phyloP scores from a whole-genome alignment of 2,797 vertebrate genomes.

The Rhabdophis nuchalis region DNA sequence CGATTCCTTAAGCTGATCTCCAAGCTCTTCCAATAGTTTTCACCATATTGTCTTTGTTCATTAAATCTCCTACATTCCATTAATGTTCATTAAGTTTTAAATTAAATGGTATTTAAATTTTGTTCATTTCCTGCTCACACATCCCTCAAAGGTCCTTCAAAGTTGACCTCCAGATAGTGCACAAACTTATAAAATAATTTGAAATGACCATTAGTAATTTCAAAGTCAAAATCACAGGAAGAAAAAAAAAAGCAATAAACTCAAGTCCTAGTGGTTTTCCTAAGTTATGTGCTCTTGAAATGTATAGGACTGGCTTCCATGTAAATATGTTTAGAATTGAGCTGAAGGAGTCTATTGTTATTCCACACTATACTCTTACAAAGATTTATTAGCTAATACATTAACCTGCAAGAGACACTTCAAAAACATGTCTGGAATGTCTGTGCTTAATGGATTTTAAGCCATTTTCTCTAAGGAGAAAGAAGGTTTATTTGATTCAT shows the following conservation, averaged over 20 bases:
- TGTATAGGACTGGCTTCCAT: neutral
- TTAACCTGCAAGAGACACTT: conserved; percentile 22
- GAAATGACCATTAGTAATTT: neutral
- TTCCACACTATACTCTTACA: conserved; percentile 3
- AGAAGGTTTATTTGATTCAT: conserved; percentile 8
- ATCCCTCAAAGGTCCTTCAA: neutral
- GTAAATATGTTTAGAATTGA: conserved; percentile 1
- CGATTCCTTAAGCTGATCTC: neutral
- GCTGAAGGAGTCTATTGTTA: neutral
- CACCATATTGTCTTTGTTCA: neutral
- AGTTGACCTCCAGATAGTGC: neutral
- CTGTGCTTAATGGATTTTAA: conserved; percentile 16
- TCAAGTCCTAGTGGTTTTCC: neutral
- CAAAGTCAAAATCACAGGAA: neutral
- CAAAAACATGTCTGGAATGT: conserved; percentile 9
- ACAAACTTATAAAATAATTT: conserved; percentile 5
- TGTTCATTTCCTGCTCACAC: neutral
- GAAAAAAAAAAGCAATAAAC: neutral
- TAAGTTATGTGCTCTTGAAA: neutral
- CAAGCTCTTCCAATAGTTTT: neutral
- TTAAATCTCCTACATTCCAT: neutral
- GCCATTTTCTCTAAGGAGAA: neutral
- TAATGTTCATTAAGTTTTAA: neutral
- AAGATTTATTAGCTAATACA: conserved; percentile 16
- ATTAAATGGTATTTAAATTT: neutral